Evolutionary conservation across 2,113 vertebrate species (phyloP), one percentile per base, ranked within the genome.

Genomic region (Microcebus griseorufus): DNA sequence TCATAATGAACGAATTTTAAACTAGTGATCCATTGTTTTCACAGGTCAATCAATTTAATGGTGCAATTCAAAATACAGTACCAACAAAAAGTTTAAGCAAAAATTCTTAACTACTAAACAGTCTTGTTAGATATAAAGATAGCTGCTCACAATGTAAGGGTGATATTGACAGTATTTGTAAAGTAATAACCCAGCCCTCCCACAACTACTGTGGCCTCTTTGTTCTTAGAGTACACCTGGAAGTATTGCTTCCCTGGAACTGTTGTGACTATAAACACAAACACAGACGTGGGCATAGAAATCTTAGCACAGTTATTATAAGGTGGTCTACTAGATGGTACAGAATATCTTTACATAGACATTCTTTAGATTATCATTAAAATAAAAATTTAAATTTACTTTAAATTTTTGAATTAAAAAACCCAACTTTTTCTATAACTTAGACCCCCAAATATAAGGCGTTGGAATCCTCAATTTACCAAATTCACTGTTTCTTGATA

Each of bases 1-100:
- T 89, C 55, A 82, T 94, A 82, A 79, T 85, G 80, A 94, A 78
- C 6, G 89, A 17, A 39, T 81, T 93, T 93, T 76, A 93, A 69
- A 67, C 2, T 14, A 90, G 23, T 79, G 67, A 29, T 67, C 55
- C 12, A 16, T 89, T 95, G 62, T 94, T 86, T 86, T 69, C 64
- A 73, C 55, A 42, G 48, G 34, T 27, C 81, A 83, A 0, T 89
- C 37, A 79, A 3, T 89, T 89, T 69, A 96, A 78, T 39, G n/a
- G 3, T 32, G 1, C 1, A 72, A 22, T 29, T 95, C n/a, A 79
- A 90, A 85, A 39, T 42, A 88, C 0, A 25, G 22, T 70, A 51
- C n/a, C 13, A 67, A 65, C 3, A 22, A 27, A 1, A 95, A 88
- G 53, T 72, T 93, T 48, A 67, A 81, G 29, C 16, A 84, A n/a